These are phyloP conservation scores for Pongo abelii DNA, from an alignment of 2,113 vertebrate species.

Conservation along the genomic window DNA sequence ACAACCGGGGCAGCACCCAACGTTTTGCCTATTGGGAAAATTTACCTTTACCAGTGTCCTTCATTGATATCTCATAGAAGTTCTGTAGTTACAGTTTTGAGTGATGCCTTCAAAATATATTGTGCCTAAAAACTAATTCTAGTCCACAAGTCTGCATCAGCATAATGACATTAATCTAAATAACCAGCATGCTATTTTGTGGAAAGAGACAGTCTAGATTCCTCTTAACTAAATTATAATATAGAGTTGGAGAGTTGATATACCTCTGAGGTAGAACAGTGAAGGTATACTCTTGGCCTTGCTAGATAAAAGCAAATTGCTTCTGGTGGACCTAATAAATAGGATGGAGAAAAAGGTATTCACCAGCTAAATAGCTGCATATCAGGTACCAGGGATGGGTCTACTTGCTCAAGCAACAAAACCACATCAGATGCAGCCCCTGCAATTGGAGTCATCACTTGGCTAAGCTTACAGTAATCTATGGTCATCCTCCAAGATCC, in stretches of 20 bases:
- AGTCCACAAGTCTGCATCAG: no score
- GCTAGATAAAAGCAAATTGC: neutral
- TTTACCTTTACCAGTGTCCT: no score
- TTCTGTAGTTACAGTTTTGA: no score
- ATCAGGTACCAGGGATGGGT: neutral
- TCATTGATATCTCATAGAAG: no score
- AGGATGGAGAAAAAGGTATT: neutral
- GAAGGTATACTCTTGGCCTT: neutral
- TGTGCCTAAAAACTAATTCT: no score
- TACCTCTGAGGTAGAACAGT: neutral
- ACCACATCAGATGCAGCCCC: neutral
- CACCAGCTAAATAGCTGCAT: neutral
- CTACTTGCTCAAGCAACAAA: neutral
- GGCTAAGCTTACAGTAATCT: no score
- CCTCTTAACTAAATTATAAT: no score
- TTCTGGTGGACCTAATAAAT: neutral
- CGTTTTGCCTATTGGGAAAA: neutral
- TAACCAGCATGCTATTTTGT: neutral
- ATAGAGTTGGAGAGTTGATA: neutral
- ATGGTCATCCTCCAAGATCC: neutral
- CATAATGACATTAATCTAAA: neutral
- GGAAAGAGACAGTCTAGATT: neutral
- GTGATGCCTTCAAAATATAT: no score
- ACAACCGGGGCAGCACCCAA: neutral
- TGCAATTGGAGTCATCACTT: no score